These are phyloP conservation scores for Solea senegalensis DNA, from an alignment of 2,113 vertebrate species.

Conservation along the genomic window DNA sequence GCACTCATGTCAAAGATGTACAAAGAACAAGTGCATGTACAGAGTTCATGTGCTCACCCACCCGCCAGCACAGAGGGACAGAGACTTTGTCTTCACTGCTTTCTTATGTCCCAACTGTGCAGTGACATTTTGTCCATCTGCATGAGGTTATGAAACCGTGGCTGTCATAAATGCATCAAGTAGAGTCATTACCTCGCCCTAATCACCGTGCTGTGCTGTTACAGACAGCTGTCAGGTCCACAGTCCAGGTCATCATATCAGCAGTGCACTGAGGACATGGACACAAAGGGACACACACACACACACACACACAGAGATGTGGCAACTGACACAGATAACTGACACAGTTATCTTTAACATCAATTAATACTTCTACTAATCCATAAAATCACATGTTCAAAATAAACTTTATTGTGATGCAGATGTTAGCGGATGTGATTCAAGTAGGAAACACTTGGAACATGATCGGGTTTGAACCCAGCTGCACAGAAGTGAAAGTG, in stretches of 20 bases:
- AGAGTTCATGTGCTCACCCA: too few relatives aligned
- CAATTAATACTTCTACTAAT: background rate
- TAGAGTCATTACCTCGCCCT: conserved; percentile 26
- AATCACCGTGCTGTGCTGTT: conserved; percentile 37
- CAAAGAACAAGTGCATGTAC: too few relatives aligned
- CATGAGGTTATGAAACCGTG: conserved; percentile 52
- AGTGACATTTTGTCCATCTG: conserved; percentile 10
- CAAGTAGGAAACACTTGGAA: background rate
- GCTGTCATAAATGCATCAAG: conserved; percentile 28
- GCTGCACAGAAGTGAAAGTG: conserved; percentile 24
- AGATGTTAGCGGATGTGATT: background rate
- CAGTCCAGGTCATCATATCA: conserved; percentile 61
- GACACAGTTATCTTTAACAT: background rate
- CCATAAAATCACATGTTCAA: background rate
- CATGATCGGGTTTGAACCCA: conserved; percentile 3
- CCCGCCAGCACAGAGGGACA: too few relatives aligned
- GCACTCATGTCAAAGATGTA: too few relatives aligned
- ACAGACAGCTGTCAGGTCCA: conserved; percentile 44
- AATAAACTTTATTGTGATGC: background rate
- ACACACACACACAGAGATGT: too few relatives aligned
- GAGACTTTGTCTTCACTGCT: conserved; percentile 2
- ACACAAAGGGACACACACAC: background rate
- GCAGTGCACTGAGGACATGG: background rate
- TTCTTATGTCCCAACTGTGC: conserved; percentile 11
- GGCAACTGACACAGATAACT: background rate